Base-by-base conservation (phyloP, 2,113 vertebrate species). In the Gymnorhina tibicen region DNA sequence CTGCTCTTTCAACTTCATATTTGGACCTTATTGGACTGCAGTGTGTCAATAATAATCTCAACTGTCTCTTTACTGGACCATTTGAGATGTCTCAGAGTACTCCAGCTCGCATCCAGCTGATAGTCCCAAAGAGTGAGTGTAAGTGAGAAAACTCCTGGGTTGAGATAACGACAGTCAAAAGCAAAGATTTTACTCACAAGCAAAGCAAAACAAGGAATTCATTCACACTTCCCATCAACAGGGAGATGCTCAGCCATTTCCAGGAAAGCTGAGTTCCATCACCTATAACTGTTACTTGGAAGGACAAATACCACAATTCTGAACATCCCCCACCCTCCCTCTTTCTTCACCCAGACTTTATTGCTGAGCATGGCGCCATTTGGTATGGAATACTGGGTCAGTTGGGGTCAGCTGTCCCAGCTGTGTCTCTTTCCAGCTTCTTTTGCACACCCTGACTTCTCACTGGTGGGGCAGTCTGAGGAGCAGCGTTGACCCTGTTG, bases 221-320 rank as follows among this genome's bases (percentile, higher is more conserved):
- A 20, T 53, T 53, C 18, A 7, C 24, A 3, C 8, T 73, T 59
- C 24, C 23, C 42, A 33, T 53, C 37, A n/a, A 21, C 47, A 68
- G 27, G 18, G 10, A 60, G 21, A 5, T 28, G 21, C 13, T 59
- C 13, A 59, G n/a, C 20, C 7, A 19, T 73, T n/a, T 52, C 64
- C 42, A n/a, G 55, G 24, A 49, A 82, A 81, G 4, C 8, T 52
- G n/a, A 19, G 39, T 10, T 91, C 32, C 49, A 46, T 35, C 53
- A 32, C 1, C 1, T 6, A 0, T 24, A 37, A 12, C 2, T 0
- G 1, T 77, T 32, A 16, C 24, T 60, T 59, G 32, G 39, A 64
- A 69, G 41, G 60, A 41, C 11, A 53, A 78, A 73, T 6, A 39
- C 3, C 7, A 4, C 6, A 10, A 76, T 28, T 74, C 72, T 27